Base-by-base conservation (phyloP, 2,113 vertebrate species). In the Hippocampus guttulatus region DNA sequence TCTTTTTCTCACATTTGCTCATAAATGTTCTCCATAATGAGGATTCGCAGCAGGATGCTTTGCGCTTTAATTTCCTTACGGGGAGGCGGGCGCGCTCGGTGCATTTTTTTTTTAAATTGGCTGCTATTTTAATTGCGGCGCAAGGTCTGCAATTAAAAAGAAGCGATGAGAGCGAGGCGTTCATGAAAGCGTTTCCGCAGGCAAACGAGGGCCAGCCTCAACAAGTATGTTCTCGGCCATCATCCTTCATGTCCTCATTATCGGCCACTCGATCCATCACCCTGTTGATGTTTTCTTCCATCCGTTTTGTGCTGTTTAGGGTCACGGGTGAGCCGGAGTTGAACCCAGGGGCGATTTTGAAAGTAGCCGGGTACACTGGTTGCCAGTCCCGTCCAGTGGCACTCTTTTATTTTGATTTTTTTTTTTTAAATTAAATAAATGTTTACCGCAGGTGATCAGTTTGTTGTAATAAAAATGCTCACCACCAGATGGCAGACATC, bases 1-100 rank as follows among this genome's bases (percentile, higher is more conserved):
- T 82, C 76, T 64, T 51, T 57, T 73, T 27, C 70, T 79, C 68
- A 78, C 71, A 82, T 85, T 84, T 71, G 67, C 70, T 74, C 66
- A 80, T 81, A 67, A 86, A 75, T 72, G 71, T 63, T 62, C 43
- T 77, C 69, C 21, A 64, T 89, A 88, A 91, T 88, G 79, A 88
- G 80, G 74, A 71, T 43, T 75, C 86, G 76, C 88, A 83, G 87
- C 76, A 74, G 85, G 85, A 64, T 54, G 68, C 64, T 61, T 45
- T 80, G 67, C 69, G 64, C 83, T 84, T 84, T 78, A 70, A 82
- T 84, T 89, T 79, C 71, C 75, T 77, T 41, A 41, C 20, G 75
- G 67, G 80, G 82, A 74, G 43, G 43, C 43, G 43, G 40, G 69
- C 77, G 52, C 52, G 71, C 51, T 77, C 76, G 72, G 33, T 62